Percentiles rank a stretch among this genome's conserved stretches.
Conservation (phyloP, 2,797 vertebrate species). For the Ctenopoma multispine region DNA sequence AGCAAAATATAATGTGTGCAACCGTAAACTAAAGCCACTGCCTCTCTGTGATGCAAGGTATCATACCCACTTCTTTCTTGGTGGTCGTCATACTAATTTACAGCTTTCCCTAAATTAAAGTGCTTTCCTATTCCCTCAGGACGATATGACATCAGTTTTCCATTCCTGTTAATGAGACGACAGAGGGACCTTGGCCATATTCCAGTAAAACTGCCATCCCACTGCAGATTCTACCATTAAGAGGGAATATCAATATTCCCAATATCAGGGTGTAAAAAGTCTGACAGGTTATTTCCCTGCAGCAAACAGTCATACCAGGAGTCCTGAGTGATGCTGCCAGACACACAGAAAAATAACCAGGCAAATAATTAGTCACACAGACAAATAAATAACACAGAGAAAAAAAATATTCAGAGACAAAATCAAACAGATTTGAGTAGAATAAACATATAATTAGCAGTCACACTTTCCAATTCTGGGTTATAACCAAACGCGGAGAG, state of each 20-base stretch:
- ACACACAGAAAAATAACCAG: neutral
- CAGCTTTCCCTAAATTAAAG: constrained; percentile 47
- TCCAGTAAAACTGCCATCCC: constrained; percentile 10
- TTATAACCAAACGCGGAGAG: neutral
- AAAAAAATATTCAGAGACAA: constrained; percentile 15
- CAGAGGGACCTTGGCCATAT: constrained; percentile 21
- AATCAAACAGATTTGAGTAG: constrained; percentile 29
- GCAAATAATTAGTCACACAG: constrained; percentile 23
- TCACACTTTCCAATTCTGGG: neutral
- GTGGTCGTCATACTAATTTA: constrained; percentile 55
- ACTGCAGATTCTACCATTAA: constrained; percentile 20
- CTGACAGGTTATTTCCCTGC: constrained; percentile 13
- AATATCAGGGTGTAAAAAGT: neutral
- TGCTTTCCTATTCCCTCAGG: constrained; percentile 44
- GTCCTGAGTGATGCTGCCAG: constrained; percentile 60
- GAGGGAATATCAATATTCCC: neutral
- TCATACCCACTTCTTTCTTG: constrained; percentile 26
- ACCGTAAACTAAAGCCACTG: neutral
- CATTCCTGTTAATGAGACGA: constrained; percentile 57
- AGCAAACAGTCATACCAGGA: constrained; percentile 43
- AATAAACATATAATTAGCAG: constrained; percentile 5
- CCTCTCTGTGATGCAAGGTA: neutral
- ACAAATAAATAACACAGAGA: constrained; percentile 4
- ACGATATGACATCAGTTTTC: constrained; percentile 60
- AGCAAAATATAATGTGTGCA: constrained; percentile 23